Base-by-base conservation (phyloP, 1,140 invertebrate species). In the Lucilia sericata region DNA sequence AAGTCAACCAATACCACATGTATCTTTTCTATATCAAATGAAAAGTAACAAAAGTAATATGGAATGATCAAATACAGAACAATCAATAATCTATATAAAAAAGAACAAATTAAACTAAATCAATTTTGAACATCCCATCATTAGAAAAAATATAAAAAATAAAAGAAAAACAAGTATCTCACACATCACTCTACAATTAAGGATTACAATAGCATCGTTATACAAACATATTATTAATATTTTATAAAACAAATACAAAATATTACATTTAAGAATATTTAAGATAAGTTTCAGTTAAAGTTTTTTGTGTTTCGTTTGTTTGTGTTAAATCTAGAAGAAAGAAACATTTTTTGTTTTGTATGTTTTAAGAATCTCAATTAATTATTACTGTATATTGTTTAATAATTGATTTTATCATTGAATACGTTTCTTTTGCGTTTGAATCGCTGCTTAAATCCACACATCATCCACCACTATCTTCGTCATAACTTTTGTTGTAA, bases 101-200 rank as follows among this genome's bases (percentile, higher is more conserved):
- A 82, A 49, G 47, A 80, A 49, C n/a, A 82, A 19, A 65, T 51
- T 21, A 82, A 82, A 82, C 8, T 4, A 65, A 70, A 34, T 7
- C 21, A 21, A 70, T 70, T n/a, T 21, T 70, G n/a, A 70, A 70
- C 17, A 82, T 51, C 51, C n/a, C 82, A 82, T 25, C 17, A 82
- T 17, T 42, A 51, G 17, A 14, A 82, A 65, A 19, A 82, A 70
- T n/a, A 19, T 55, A 51, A 60, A 51, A 42, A 51, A 82, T 9
- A 30, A 42, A 47, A 55, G 8, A 8, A 82, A 82, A 82, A 36
- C 75, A 74, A 82, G 82, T 47, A 82, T 82, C 82, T 82, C 82
- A 82, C 34, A 82, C 82, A 82, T 82, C 82, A 82, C 51, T 65
- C 42, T 82, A 82, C 51, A 74, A 34, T 82, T 65, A 65, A 65